Percentiles rank a stretch among this genome's conserved stretches.
Conservation (phyloP, 1,140 invertebrate species). For the Panagrolaimus sp. region DNA sequence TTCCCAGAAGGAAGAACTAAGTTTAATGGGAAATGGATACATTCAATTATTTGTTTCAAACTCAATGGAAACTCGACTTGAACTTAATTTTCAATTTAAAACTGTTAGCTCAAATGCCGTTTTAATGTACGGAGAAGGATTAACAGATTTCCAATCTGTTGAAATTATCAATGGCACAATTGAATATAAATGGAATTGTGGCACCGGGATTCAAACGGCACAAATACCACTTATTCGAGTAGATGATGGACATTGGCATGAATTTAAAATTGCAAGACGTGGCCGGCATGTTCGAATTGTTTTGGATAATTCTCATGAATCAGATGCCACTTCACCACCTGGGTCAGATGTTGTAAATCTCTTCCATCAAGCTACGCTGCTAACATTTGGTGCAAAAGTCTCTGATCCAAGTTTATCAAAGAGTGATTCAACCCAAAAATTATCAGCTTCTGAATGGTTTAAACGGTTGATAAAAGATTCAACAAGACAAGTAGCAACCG, state of each 20-base stretch:
- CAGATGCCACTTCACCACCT: slow-evolving; percentile 72
- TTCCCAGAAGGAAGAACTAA: slow-evolving; percentile 65
- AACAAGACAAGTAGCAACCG: slow-evolving; percentile 31
- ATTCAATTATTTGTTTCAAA: slow-evolving; percentile 71
- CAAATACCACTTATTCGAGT: slow-evolving; percentile 71
- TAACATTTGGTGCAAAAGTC: slow-evolving; percentile 73
- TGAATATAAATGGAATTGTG: slow-evolving; percentile 82
- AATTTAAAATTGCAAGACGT: slow-evolving; percentile 73
- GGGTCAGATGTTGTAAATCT: slow-evolving; percentile 77
- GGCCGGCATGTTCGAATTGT: slow-evolving; percentile 69
- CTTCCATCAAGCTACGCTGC: slow-evolving; percentile 74
- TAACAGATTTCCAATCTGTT: slow-evolving; percentile 80
- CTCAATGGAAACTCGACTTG: slow-evolving; percentile 73
- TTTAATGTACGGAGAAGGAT: slow-evolving; percentile 77
- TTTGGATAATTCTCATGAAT: slow-evolving; percentile 70
- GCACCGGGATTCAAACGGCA: slow-evolving; percentile 78
- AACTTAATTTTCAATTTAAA: slow-evolving; percentile 73
- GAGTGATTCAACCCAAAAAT: not conserved
- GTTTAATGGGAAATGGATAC: slow-evolving; percentile 77
- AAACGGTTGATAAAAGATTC: not conserved
- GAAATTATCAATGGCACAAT: slow-evolving; percentile 70
- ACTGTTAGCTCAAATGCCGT: slow-evolving; percentile 79
- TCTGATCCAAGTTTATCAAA: slow-evolving; percentile 44
- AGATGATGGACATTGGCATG: slow-evolving; percentile 84
- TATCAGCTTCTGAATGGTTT: slow-evolving; percentile 14